These are phyloP conservation scores for Bujurquina vittata DNA, from an alignment of 2,113 vertebrate genomes.

Conservation along the genomic window DNA sequence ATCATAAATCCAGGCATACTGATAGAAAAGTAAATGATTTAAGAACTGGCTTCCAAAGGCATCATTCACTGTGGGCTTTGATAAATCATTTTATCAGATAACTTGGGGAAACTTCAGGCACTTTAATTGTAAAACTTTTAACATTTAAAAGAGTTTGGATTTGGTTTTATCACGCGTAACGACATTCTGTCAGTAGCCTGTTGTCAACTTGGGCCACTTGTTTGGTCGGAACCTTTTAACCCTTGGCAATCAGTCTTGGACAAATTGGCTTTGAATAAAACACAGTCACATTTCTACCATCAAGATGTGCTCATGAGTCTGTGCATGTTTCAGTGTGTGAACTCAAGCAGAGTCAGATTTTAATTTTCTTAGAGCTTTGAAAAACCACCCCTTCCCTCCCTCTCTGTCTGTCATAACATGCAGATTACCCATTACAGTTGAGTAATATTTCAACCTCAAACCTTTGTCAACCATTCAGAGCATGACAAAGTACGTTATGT, in stretches of 20 bases:
- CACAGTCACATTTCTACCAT: neutral
- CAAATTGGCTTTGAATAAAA: neutral
- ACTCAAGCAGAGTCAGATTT: slow-evolving; percentile 3
- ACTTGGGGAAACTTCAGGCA: neutral
- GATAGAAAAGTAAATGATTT: neutral
- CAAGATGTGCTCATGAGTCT: slow-evolving; percentile 2
- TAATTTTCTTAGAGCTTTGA: neutral
- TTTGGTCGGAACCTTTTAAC: slow-evolving; percentile 23
- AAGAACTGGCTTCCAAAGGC: neutral
- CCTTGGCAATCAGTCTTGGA: neutral
- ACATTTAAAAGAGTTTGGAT: neutral
- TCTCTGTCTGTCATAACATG: slow-evolving; percentile 52
- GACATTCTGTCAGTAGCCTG: neutral
- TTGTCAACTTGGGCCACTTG: neutral
- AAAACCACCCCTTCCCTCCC: neutral
- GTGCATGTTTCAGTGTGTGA: neutral
- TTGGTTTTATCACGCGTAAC: neutral
- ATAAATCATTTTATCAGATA: neutral
- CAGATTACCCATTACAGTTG: slow-evolving; percentile 57
- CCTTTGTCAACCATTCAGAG: slow-evolving; percentile 50
- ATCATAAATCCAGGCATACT: neutral
- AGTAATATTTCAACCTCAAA: slow-evolving; percentile 65
- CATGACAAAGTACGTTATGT: slow-evolving; percentile 56
- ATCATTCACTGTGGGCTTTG: neutral
- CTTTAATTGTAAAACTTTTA: neutral